These are phyloP conservation scores for Crocidura indochinensis DNA, from an alignment of 2,797 vertebrate species.

Conservation along the genomic window DNA sequence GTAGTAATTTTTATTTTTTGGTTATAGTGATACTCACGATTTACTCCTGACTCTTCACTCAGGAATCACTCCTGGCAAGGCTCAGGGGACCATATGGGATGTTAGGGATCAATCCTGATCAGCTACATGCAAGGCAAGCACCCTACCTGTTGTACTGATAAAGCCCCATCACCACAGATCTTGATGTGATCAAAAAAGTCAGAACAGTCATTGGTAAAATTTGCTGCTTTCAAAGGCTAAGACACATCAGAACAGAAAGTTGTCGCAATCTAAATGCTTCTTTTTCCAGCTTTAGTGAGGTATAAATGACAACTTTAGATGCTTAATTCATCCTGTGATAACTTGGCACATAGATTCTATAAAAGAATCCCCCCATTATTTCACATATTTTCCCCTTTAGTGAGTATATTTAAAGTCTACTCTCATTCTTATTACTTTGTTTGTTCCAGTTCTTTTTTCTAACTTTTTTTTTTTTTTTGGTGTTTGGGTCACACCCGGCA, in stretches of 20 bases:
- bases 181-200: background rate
- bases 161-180: background rate
- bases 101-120: too few relatives aligned
- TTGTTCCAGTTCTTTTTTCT: too few relatives aligned
- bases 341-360: background rate
- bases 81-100: too few relatives aligned
- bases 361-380: background rate
- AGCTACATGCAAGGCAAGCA: too few relatives aligned
- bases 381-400: background rate
- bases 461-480: too few relatives aligned
- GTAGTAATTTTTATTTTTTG: too few relatives aligned
- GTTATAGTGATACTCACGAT: too few relatives aligned
- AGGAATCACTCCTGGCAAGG: too few relatives aligned
- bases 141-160: too few relatives aligned
- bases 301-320: background rate
- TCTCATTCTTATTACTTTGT: background rate
- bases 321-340: background rate
- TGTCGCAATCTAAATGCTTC: background rate
- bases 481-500: too few relatives aligned
- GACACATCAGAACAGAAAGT: conserved; percentile 12
- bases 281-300: background rate
- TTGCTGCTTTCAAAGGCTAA: background rate
- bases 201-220: background rate
- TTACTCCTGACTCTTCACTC: too few relatives aligned
- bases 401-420: background rate